These are phyloP conservation scores for Tragelaphus scriptus DNA, from an alignment of 2,113 vertebrate species.

Conservation along the genomic window DNA sequence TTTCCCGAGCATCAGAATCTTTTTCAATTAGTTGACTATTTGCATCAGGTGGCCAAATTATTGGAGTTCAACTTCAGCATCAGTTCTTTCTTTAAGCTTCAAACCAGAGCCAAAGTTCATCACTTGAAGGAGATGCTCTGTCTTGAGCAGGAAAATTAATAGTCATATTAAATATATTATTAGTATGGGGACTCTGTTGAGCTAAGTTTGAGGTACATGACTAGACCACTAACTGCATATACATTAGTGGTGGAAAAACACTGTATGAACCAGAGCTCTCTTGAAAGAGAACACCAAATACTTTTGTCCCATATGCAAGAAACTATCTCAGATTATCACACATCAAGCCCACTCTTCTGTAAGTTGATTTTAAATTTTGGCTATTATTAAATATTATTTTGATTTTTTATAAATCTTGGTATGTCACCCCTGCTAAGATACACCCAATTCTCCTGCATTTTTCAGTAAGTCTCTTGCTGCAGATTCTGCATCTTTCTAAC, in stretches of 20 bases:
- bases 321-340: not conserved
- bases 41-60: not conserved
- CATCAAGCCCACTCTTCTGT: not conserved
- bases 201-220: not conserved
- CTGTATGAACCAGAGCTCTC: not conserved
- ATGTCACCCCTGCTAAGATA: not conserved
- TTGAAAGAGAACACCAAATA: not conserved
- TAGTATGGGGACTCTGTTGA: not conserved
- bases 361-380: not conserved
- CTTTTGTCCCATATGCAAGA: not conserved
- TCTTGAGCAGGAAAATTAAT: slow-evolving; percentile 9
- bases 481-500: not conserved
- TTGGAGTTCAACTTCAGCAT: not conserved
- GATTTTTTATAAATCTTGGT: not conserved
- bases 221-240: not conserved
- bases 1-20: not conserved
- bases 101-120: not conserved
- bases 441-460: slow-evolving; percentile 7
- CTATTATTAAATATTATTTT: not conserved
- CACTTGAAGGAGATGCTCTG: not conserved
- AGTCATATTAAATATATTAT: not conserved
- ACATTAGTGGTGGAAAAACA: not conserved
- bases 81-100: not conserved
- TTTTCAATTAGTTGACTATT: not conserved
- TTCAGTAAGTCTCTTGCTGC: not conserved